These are phyloP conservation scores for Drosophila robusta DNA, from an alignment of 2,888 invertebrate genomes.

Conservation along the genomic window DNA sequence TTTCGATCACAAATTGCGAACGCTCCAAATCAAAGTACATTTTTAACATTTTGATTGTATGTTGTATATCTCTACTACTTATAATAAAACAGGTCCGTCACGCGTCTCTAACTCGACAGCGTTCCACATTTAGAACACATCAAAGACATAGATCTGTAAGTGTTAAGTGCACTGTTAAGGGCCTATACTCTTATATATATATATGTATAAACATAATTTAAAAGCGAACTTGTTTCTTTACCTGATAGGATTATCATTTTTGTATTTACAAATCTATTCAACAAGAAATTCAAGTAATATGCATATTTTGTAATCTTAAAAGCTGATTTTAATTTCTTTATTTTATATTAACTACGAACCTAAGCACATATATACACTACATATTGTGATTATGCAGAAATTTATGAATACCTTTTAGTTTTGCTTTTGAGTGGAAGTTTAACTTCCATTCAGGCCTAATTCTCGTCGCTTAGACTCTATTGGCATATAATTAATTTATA, in stretches of 20 bases:
- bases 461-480: constrained; percentile 16
- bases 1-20: constrained; percentile 12
- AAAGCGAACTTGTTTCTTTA: constrained; percentile 38
- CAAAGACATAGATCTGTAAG: constrained; percentile 90
- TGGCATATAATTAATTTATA: constrained; percentile 17
- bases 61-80: constrained; percentile 72
- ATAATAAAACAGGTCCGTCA: constrained; percentile 88
- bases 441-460: constrained; percentile 3
- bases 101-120: constrained; percentile 90
- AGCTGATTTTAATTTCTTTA: constrained; percentile 22
- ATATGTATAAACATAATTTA: constrained; percentile 46
- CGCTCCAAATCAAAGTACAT: constrained; percentile 27
- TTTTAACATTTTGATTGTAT: constrained; percentile 53
- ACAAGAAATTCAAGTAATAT: constrained; percentile 15
- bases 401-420: constrained; percentile 9
- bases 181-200: constrained; percentile 56
- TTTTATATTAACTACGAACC: constrained; percentile 18
- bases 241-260: constrained; percentile 52
- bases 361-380: constrained; percentile 35
- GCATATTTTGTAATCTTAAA: constrained; percentile 23
- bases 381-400: constrained; percentile 7
- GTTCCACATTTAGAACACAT: constrained; percentile 88
- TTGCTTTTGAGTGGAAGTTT: constrained; percentile 8
- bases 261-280: constrained; percentile 25
- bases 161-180: constrained; percentile 81